A percentile compares a stretch with the other conserved stretches of the same genome.
Conservation (phyloP, 2,888 invertebrate species). For the Torymus tubicola region DNA sequence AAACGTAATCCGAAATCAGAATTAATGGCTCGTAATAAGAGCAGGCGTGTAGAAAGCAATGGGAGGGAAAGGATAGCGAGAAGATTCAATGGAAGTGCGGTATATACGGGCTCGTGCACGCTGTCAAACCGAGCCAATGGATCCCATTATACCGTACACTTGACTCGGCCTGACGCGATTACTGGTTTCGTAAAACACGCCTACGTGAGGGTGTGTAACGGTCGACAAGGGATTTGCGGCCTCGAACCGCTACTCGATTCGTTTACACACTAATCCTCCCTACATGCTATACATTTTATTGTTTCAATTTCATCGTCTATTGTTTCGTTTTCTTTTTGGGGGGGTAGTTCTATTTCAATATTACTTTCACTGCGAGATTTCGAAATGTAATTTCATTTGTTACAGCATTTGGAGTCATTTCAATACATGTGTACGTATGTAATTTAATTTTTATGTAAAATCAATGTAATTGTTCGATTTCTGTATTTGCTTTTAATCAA, state of each 20-base stretch:
- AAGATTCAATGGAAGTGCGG: not conserved
- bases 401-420: too few species aligned
- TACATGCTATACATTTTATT: not conserved
- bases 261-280: conserved; percentile 9
- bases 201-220: conserved; percentile 39
- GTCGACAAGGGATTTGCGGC: conserved; percentile 36
- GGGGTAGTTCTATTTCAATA: not conserved
- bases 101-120: not conserved
- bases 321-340: not conserved
- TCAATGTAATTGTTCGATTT: too few species aligned
- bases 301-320: not conserved
- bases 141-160: conserved; percentile 35
- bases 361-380: too few species aligned
- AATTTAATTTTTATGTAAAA: too few species aligned
- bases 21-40: too few species aligned
- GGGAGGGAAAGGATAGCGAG: too few species aligned
- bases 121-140: conserved; percentile 3
- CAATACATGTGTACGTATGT: too few species aligned
- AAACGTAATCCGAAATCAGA: too few species aligned
- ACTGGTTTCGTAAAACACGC: conserved; percentile 46
- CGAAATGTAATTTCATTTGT: too few species aligned
- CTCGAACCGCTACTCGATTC: not conserved
- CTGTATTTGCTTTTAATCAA: too few species aligned
- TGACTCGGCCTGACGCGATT: conserved; percentile 37
- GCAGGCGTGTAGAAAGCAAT: too few species aligned